Evolutionary conservation across 2,888 invertebrate genomes (phyloP), one percentile per base, ranked within the genome.

Genomic region (Ellobium chinense): DNA sequence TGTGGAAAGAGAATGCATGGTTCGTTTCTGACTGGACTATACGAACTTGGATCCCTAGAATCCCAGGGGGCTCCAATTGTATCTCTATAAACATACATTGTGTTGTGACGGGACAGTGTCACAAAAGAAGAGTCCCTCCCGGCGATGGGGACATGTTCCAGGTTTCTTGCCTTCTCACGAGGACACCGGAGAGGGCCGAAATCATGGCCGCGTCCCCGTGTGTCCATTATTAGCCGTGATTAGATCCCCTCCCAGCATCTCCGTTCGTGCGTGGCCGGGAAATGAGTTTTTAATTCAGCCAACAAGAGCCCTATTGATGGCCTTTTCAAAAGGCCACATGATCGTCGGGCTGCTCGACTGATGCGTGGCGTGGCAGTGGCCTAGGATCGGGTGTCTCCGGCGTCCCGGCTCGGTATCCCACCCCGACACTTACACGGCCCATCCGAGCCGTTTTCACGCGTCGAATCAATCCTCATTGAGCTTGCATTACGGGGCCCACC

Each of bases 281-380:
- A 85, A 85, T 85, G 79, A 82, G 85, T 83, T 85, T 85, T 85
- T 85, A 85, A 85, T 83, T 85, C 85, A 85, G 79, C 82, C 83
- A 77, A 78, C 85, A 82, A 82, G 77, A 65, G 65, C 69, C 68
- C 69, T n/a, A 77, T 77, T 77, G 37, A 77, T 39, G 24, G 54
- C 18, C 56, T n/a, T 21, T 63, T 76, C 66, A 76, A 76, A 46
- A 36, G 77, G 77, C 39, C 77, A 60, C 77, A 74, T 66, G 76
- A 76, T 66, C 66, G 66, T 2, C 14, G 29, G 24, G 66, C 29
- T 56, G 66, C 66, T 58, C 66, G 54, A 36, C 36, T 56, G 66
- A 34, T 24, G 76, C 62, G 66, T 36, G 46, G 54, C 65, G 76
- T 66, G 56, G 29, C 66, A 27, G 34, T 24, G 56, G 29, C 60